These are phyloP conservation scores for Ciconia stormi DNA, from an alignment of 2,113 vertebrate genomes.

Conservation along the genomic window DNA sequence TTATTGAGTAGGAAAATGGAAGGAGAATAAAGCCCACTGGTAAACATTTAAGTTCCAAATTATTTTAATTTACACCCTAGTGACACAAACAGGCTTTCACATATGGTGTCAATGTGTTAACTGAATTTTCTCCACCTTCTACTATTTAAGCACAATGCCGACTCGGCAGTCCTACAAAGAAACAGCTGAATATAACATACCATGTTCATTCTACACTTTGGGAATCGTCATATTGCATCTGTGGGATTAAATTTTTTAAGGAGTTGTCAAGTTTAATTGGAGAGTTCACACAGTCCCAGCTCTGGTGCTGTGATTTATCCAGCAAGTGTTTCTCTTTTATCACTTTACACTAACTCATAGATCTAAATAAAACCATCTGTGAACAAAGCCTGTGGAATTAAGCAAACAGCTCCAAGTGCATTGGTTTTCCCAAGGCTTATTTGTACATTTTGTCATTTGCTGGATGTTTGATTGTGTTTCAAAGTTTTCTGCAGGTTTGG, in stretches of 20 bases:
- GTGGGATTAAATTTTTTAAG: conserved; percentile 46
- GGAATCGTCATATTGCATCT: conserved; percentile 41
- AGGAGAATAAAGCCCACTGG: background rate
- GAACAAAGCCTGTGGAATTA: conserved; percentile 49
- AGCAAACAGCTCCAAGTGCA: conserved; percentile 2
- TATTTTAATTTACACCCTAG: background rate
- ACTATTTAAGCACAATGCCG: background rate
- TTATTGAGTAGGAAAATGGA: background rate
- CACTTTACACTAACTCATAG: conserved; percentile 32
- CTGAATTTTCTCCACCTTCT: background rate
- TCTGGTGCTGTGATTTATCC: conserved; percentile 59
- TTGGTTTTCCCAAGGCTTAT: background rate
- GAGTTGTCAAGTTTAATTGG: conserved; percentile 72
- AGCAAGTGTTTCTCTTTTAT: conserved; percentile 48
- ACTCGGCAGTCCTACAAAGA: background rate
- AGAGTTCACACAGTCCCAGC: conserved; percentile 59
- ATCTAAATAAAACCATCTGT: conserved; percentile 70
- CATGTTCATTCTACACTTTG: background rate
- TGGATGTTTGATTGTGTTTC: background rate
- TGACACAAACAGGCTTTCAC: background rate
- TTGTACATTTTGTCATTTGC: background rate
- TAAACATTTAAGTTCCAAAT: background rate
- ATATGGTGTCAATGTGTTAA: background rate
- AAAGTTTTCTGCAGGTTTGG: background rate
- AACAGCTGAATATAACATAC: conserved; percentile 1